These are phyloP conservation scores for Subacronicta megacephala DNA, from an alignment of 2,888 invertebrate genomes.

Conservation along the genomic window DNA sequence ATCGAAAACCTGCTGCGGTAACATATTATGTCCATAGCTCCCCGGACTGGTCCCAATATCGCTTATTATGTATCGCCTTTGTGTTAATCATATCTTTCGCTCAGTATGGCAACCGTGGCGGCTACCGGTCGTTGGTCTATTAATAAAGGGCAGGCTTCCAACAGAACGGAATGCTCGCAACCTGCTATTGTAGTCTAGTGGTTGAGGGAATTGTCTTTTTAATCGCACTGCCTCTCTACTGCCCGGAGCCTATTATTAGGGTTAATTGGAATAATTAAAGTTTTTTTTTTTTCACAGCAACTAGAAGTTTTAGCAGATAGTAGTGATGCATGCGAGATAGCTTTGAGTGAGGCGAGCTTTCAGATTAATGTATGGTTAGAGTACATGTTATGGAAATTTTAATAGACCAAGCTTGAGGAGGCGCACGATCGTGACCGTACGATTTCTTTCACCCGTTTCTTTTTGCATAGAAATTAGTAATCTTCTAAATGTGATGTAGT, in stretches of 20 bases:
- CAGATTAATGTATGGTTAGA: conserved; percentile 82
- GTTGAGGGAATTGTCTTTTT: conserved; percentile 89
- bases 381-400: conserved; percentile 80
- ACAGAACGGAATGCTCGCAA: conserved; percentile 80
- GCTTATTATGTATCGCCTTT: conserved; percentile 87
- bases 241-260: conserved; percentile 87
- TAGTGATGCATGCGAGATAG: conserved; percentile 79
- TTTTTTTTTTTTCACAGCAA: conserved; percentile 82
- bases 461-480: conserved; percentile 44
- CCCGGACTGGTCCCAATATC: conserved; percentile 86
- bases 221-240: conserved; percentile 82
- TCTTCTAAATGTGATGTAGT: conserved; percentile 30
- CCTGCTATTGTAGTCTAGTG: conserved; percentile 87
- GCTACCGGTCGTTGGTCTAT: conserved; percentile 87
- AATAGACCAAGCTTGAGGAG: conserved; percentile 65
- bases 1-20: conserved; percentile 79
- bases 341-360: conserved; percentile 77
- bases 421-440: conserved; percentile 40
- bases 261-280: conserved; percentile 89
- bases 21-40: conserved; percentile 80
- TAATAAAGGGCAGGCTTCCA: conserved; percentile 82
- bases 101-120: conserved; percentile 79
- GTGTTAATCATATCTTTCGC: conserved; percentile 89
- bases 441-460: conserved; percentile 39
- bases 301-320: conserved; percentile 83